Conservation (phyloP, 2,113 vertebrate genomes). For the Corythoichthys haematopterus region DNA sequence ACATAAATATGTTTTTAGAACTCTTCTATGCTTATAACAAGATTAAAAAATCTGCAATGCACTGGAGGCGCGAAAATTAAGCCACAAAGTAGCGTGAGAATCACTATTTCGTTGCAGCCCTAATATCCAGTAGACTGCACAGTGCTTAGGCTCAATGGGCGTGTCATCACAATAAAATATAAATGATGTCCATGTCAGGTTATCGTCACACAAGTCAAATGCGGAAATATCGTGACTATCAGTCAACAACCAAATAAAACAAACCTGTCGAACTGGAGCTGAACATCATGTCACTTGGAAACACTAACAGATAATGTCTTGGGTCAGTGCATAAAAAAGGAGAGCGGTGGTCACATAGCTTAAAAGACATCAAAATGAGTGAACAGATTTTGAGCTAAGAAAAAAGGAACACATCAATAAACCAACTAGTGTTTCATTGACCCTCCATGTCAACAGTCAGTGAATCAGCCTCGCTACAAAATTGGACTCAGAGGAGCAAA, state of each 20-base stretch:
- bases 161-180: no score
- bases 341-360: neutral
- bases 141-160: no score
- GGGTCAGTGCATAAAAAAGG: neutral
- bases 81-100: no score
- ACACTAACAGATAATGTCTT: neutral
- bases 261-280: neutral
- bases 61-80: no score
- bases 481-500: conserved; percentile 8
- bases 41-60: no score
- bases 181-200: neutral
- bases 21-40: no score
- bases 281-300: neutral
- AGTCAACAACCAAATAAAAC: neutral
- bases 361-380: conserved; percentile 6
- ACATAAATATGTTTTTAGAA: no score
- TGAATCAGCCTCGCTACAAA: conserved; percentile 19
- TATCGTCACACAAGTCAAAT: neutral
- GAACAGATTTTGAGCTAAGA: conserved; percentile 5
- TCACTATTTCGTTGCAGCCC: no score
- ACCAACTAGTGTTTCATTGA: conserved; percentile 17
- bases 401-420: conserved; percentile 15
- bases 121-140: no score
- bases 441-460: conserved; percentile 4
- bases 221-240: neutral